phyloP scores from a whole-genome alignment of 2,888 invertebrate species.

The Slavum lentiscoides region DNA sequence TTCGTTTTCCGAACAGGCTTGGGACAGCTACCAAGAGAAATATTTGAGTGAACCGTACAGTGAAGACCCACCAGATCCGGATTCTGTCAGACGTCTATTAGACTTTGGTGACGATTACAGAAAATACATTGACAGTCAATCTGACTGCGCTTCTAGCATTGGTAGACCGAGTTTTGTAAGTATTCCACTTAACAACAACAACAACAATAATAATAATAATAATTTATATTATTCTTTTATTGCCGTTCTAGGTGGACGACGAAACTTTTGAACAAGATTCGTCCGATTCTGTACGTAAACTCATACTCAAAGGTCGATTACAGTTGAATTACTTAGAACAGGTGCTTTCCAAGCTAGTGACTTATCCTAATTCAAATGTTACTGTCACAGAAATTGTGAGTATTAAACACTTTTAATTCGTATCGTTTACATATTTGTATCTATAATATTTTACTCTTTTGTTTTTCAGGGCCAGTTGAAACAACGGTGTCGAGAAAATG shows the following conservation, averaged over 20 bases:
- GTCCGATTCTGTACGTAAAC: conserved; percentile 67
- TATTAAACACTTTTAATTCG: conserved; percentile 54
- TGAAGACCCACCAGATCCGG: conserved; percentile 80
- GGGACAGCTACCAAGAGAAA: conserved; percentile 95
- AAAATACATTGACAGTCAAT: conserved; percentile 83
- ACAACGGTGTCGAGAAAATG: conserved; percentile 83
- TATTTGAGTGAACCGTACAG: conserved; percentile 90
- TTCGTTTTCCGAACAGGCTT: conserved; percentile 87
- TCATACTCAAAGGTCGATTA: conserved; percentile 68
- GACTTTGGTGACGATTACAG: conserved; percentile 91
- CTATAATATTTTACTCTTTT: conserved; percentile 54
- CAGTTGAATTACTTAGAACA: conserved; percentile 69
- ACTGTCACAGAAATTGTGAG: conserved; percentile 58
- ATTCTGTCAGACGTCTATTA: conserved; percentile 77
- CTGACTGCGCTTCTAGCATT: conserved; percentile 75
- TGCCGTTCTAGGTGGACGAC: conserved; percentile 54
- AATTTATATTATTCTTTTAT: too few relatives aligned
- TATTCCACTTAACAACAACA: background rate
- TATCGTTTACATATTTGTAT: background rate
- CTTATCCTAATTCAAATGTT: conserved; percentile 58
- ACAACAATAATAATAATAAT: background rate
- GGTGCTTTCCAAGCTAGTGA: conserved; percentile 63
- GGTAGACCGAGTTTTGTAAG: conserved; percentile 52
- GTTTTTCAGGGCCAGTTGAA: conserved; percentile 76
- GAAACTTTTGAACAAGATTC: conserved; percentile 57